Conservation (phyloP, 2,888 invertebrate genomes). For the Epirrhoe alternata region DNA sequence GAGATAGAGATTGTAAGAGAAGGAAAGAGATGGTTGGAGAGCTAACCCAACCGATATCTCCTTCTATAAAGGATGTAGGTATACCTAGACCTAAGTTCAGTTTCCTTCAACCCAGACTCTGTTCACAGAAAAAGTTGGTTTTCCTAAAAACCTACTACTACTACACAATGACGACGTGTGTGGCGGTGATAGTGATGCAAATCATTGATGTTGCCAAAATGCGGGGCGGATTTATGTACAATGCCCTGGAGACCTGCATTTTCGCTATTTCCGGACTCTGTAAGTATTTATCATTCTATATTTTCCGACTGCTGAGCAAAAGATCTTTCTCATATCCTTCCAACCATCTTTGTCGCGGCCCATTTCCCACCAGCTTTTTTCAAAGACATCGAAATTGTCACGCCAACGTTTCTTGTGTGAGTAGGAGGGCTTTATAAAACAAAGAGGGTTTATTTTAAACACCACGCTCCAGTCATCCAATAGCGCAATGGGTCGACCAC, state of each 20-base stretch:
- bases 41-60: not conserved
- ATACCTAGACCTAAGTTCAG: not conserved
- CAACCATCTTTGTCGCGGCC: too few species aligned
- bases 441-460: too few species aligned
- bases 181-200: constrained; percentile 53
- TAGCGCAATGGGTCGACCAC: too few species aligned
- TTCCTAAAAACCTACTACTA: constrained; percentile 64
- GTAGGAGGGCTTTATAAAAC: too few species aligned
- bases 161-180: constrained; percentile 59
- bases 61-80: not conserved
- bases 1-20: too few species aligned
- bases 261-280: constrained; percentile 60
- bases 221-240: constrained; percentile 2
- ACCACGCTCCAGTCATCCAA: too few species aligned
- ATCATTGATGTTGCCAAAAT: constrained; percentile 45
- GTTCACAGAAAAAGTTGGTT: constrained; percentile 60
- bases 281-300: constrained; percentile 46
- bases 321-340: too few species aligned
- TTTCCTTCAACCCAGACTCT: constrained; percentile 9
- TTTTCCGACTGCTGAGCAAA: too few species aligned
- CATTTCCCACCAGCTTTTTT: too few species aligned
- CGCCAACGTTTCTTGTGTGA: too few species aligned
- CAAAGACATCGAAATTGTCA: too few species aligned
- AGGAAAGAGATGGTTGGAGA: too few species aligned
- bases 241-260: constrained; percentile 49